Percentiles rank a stretch among this genome's conserved stretches.
Evolutionary conservation across 2,797 vertebrate species (phyloP).

Genomic region (Propithecus deckenii): DNA sequence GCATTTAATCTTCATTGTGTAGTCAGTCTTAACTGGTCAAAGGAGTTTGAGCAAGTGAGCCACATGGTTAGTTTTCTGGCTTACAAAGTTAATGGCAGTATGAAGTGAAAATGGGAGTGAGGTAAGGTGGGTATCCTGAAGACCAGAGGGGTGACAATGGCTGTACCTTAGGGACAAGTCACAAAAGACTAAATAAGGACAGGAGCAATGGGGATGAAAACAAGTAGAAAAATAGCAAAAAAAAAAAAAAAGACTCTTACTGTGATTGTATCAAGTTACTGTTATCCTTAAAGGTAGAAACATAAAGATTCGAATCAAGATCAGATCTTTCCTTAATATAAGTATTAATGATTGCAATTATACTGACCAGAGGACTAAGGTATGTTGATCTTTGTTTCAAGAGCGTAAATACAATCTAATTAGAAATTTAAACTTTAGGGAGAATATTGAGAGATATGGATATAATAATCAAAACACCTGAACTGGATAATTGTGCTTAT

Average conservation of each 20-base stretch:
- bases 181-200: neutral
- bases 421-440: neutral
- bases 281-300: neutral
- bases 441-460: neutral
- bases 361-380: neutral
- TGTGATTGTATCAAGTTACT: neutral
- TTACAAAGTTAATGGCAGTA: neutral
- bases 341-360: neutral
- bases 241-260: no score
- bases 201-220: neutral
- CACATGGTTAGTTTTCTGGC: neutral
- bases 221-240: neutral
- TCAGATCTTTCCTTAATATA: neutral
- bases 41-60: neutral
- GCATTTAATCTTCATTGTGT: neutral
- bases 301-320: neutral
- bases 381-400: neutral
- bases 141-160: neutral
- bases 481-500: neutral
- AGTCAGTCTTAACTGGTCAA: neutral
- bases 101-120: neutral
- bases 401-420: neutral
- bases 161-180: neutral
- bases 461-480: neutral
- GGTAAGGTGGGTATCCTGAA: neutral